phyloP scores from a whole-genome alignment of 1,140 invertebrate species.

The Drosophila leontia region DNA sequence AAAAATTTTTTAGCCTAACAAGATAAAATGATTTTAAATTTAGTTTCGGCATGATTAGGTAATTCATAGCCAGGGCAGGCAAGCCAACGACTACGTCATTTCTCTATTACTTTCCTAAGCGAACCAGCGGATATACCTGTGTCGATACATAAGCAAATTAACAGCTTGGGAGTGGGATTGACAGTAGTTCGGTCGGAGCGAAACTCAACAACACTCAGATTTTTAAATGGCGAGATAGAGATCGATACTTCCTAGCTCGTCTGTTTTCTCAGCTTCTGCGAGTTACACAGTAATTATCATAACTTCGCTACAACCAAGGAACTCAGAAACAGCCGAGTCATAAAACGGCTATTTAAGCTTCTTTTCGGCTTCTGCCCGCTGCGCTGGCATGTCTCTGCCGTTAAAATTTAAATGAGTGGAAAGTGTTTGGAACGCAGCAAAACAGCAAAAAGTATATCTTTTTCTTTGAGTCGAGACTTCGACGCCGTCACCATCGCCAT shows the following conservation, averaged over 20 bases:
- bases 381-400: constrained; percentile 32
- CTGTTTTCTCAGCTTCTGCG: constrained; percentile 59
- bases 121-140: not conserved
- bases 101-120: constrained; percentile 18
- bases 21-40: not conserved
- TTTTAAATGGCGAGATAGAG: constrained; percentile 53
- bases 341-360: constrained; percentile 52
- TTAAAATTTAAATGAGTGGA: constrained; percentile 83
- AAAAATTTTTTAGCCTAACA: not conserved
- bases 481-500: not conserved
- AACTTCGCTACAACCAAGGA: constrained; percentile 57
- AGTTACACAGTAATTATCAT: constrained; percentile 80
- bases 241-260: constrained; percentile 26
- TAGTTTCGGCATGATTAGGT: not conserved
- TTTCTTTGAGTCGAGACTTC: constrained; percentile 7
- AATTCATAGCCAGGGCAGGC: not conserved
- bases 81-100: not conserved
- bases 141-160: constrained; percentile 28
- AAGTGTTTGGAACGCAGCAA: constrained; percentile 63
- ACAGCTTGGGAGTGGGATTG: constrained; percentile 38
- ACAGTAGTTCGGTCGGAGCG: constrained; percentile 13
- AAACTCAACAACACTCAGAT: constrained; percentile 52
- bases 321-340: constrained; percentile 39
- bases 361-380: constrained; percentile 17
- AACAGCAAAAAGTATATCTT: constrained; percentile 37